These are phyloP conservation scores for Macrosiphum euphorbiae DNA, from an alignment of 2,888 invertebrate species.

Conservation along the genomic window DNA sequence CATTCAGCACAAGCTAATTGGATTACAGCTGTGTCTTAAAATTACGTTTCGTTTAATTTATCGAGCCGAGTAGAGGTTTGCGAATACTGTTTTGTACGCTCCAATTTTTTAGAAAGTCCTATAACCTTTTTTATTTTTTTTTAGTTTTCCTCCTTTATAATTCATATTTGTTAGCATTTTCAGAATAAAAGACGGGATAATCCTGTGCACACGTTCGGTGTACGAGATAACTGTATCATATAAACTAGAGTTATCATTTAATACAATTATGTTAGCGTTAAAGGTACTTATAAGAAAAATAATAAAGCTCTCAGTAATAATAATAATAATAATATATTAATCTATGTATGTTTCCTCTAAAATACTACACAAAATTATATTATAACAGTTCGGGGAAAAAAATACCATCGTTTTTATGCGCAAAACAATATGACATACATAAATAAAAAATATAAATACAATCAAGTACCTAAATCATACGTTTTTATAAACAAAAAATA, in stretches of 20 bases:
- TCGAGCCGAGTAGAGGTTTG: background rate
- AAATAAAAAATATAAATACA: background rate
- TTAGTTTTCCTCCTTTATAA: background rate
- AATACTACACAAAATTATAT: background rate
- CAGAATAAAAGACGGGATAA: slow-evolving; percentile 19
- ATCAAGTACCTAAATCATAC: background rate
- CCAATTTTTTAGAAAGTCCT: background rate
- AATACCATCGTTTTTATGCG: background rate
- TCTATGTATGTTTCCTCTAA: background rate
- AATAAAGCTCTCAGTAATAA: background rate
- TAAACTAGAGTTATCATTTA: background rate
- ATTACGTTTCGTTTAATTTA: background rate
- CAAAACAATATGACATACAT: background rate
- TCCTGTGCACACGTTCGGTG: background rate
- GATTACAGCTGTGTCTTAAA: background rate
- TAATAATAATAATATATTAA: background rate
- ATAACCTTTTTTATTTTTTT: background rate
- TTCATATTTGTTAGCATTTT: background rate
- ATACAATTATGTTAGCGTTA: background rate
- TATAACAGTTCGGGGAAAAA: background rate
- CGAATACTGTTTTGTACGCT: background rate
- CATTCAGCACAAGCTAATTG: background rate
- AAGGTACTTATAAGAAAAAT: background rate
- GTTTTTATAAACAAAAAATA: background rate
- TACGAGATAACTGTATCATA: background rate